A percentile compares a stretch with the other conserved stretches of the same genome.
Conservation (phyloP, 2,113 vertebrate species). For the Otocyon megalotis region DNA sequence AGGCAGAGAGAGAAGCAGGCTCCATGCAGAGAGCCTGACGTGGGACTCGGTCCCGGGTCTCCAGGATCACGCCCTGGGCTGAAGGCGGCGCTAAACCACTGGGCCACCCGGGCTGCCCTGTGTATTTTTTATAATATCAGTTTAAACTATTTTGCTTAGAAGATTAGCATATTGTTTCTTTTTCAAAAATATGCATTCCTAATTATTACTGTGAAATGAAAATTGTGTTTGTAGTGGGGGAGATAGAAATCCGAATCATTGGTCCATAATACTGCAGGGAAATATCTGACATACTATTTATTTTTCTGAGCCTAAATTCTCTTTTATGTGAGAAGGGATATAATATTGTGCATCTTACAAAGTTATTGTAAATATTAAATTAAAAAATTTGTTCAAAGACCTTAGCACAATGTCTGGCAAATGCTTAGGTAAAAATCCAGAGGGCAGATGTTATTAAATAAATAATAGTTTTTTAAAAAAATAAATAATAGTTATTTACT, state of each 20-base stretch:
- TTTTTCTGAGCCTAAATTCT: slow-evolving; percentile 19
- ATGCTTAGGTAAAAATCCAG: slow-evolving; percentile 21
- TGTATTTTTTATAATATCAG: not conserved
- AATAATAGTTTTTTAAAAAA: not conserved
- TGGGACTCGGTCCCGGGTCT: too few relatives aligned
- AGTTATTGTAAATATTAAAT: not conserved
- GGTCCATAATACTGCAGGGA: not conserved
- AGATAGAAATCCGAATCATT: not conserved
- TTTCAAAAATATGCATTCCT: not conserved
- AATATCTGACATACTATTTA: not conserved
- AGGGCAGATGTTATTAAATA: not conserved
- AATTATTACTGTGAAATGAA: slow-evolving; percentile 41
- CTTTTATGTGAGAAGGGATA: not conserved
- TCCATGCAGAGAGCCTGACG: too few relatives aligned
- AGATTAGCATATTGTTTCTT: not conserved
- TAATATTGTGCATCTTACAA: not conserved
- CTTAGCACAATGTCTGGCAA: not conserved
- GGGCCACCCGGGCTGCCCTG: too few relatives aligned
- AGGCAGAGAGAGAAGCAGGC: too few relatives aligned
- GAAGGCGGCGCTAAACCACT: too few relatives aligned
- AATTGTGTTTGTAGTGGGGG: not conserved
- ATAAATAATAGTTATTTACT: not conserved
- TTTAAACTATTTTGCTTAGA: slow-evolving; percentile 30
- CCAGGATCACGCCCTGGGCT: too few relatives aligned
- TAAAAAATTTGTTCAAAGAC: not conserved